Conservation (phyloP, 2,797 vertebrate species). For the Geotrypetes seraphini region DNA sequence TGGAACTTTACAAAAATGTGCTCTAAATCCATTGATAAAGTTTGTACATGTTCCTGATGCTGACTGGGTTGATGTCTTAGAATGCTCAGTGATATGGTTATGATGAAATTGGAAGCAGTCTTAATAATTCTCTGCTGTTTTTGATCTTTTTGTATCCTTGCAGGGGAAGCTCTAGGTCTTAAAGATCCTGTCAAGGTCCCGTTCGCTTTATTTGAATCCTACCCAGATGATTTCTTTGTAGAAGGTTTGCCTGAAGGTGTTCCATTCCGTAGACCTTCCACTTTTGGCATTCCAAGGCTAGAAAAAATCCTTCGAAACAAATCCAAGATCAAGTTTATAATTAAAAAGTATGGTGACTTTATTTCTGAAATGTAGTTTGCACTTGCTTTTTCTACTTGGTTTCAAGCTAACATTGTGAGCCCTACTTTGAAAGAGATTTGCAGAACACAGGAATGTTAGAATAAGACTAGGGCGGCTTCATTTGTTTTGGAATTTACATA, state of each 20-base stretch:
- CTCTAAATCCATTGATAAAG: no score
- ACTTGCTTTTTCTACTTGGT: slow-evolving; percentile 1
- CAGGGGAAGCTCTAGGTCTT: slow-evolving; percentile 59
- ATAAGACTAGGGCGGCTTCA: no score
- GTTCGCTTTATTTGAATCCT: slow-evolving; percentile 54
- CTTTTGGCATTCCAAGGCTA: slow-evolving; percentile 63
- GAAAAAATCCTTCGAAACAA: slow-evolving; percentile 65
- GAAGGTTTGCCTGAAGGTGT: slow-evolving; percentile 63
- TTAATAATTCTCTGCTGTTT: no score
- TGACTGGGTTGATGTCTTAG: no score
- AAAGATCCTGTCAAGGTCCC: slow-evolving; percentile 55
- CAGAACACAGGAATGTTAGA: no score
- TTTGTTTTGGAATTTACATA: no score
- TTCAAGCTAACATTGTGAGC: neutral
- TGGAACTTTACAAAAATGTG: no score
- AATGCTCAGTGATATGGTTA: no score
- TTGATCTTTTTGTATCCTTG: slow-evolving; percentile 6
- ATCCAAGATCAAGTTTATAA: slow-evolving; percentile 59
- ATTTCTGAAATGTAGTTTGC: neutral
- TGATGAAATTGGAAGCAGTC: no score
- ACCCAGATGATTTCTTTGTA: slow-evolving; percentile 50
- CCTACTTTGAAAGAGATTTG: no score
- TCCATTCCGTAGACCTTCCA: slow-evolving; percentile 57
- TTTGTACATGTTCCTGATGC: no score
- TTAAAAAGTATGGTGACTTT: slow-evolving; percentile 53